Base-by-base conservation (phyloP, 2,888 invertebrate species). In the Vesta saturnalis region DNA sequence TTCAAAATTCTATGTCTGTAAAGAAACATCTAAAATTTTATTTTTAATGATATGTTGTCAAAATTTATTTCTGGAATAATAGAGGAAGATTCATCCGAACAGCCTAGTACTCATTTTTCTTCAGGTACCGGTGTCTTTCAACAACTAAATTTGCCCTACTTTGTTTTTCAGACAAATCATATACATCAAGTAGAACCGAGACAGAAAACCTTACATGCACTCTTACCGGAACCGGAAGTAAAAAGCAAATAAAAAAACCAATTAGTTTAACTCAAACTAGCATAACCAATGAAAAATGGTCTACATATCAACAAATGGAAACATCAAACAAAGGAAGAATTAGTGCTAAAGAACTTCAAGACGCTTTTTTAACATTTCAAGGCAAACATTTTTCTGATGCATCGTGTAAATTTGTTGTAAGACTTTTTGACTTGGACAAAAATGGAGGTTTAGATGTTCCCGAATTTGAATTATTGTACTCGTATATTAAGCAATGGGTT, bases 401-500 rank as follows among this genome's bases (percentile, higher is more conserved):
- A 2, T 73, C 79, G 1, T 82, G 82, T 64, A 82, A 82, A 72
- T 81, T 82, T 64, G 80, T 82, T 12, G 82, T 82, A 12, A 76
- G 82, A 61, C 73, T 82, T 8, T 82, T 82, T 72, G 82, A 82
- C 70, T 72, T 82, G 61, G 82, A 82, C 63, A 77, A 78, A 67
- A 79, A 81, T 60, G 82, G 82, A 5, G 82, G 82, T 0, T 60
- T 82, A 21, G 81, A 82, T 55, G 73, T 81, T 4, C 78, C 78
- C 56, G 81, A 82, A 60, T 82, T 82, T 72, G 81, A 82, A 72
- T 75, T 78, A 10, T 70, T 82, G n/a, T 82, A 82, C 64, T 79
- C 77, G 64, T 80, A 79, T 71, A 76, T 82, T 39, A 81, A 82
- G 69, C 77, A 81, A 43, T 82, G 82, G 82, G 71, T 82, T 5